Evolutionary conservation across 2,888 invertebrate genomes (phyloP).

Genomic region (Parnassius apollo): DNA sequence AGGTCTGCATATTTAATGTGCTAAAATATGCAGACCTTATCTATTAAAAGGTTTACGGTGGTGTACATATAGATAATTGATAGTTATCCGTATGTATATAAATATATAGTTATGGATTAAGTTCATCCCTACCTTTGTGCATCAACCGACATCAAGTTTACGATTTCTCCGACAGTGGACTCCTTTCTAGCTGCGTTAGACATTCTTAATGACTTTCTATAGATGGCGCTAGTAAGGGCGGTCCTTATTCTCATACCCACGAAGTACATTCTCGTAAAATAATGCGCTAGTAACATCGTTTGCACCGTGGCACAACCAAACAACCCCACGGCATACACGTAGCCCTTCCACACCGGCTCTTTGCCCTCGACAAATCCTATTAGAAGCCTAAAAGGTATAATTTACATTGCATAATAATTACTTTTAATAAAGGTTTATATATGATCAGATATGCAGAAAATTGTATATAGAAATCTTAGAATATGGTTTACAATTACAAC

Average conservation of each 20-base stretch:
- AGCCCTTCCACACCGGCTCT: conserved; percentile 91
- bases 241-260: conserved; percentile 95
- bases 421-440: background rate
- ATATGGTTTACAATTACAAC: too few relatives aligned
- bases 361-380: conserved; percentile 85
- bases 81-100: too few relatives aligned
- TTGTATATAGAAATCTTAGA: too few relatives aligned
- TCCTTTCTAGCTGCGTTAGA: conserved; percentile 90
- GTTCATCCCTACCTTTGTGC: conserved; percentile 84
- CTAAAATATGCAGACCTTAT: too few relatives aligned
- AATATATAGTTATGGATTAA: background rate
- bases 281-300: conserved; percentile 92
- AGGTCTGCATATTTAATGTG: too few relatives aligned
- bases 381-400: conserved; percentile 75
- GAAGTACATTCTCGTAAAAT: conserved; percentile 94
- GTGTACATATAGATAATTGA: too few relatives aligned
- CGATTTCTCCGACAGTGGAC: conserved; percentile 94
- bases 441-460: conserved; percentile 1
- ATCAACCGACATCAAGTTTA: conserved; percentile 95
- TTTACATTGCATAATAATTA: conserved; percentile 11
- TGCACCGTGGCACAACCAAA: conserved; percentile 88
- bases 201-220: conserved; percentile 90
- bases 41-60: too few relatives aligned
- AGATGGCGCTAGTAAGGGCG: conserved; percentile 93
- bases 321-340: conserved; percentile 88